Evolutionary conservation across 1,140 invertebrate species (phyloP), one percentile per base, ranked within the genome.

Genomic region (Drosophila ogumai): DNA sequence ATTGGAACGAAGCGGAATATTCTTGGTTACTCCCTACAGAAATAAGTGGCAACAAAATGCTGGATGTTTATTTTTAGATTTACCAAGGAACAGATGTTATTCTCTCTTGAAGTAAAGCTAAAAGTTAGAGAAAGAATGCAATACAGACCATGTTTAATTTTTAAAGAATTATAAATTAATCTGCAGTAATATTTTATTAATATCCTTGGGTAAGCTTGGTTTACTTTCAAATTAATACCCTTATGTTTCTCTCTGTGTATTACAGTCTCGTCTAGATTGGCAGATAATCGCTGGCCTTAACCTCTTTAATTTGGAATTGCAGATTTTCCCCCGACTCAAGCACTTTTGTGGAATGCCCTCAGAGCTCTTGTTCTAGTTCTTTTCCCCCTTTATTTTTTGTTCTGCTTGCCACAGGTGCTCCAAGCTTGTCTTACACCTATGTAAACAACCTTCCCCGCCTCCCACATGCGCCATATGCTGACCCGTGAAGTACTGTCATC

Each of bases 401-500:
- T 28, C 12, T 34, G 36, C 19, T 49, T n/a, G 65, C 44, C 31
- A 41, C 66, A 68, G 66, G 66, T 68, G 61, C 43, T 58, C 22
- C 49, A 63, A 52, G 61, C 43, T 58, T 72, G 68, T 71, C 44
- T 58, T 71, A 72, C 68, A 72, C 44, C 68, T 72, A 72, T 71
- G 68, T 72, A 72, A 71, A 71, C 67, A 71, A 57, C 28, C 34
- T 10, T 15, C 31, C 47, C 64, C 38, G 25, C 34, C 22, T 6
- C 13, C 31, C 31, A 34, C 6, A 19, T 15, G 15, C 15, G 4
- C 66, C 68, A 72, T 59, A 72, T 72, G 68, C 67, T 72, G 68
- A 72, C 68, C 68, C 52, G 19, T 50, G 44, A 49, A 59, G 66
- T 72, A 66, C 68, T 72, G 68, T 72, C 68, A 72, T 72, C 67